Conservation (phyloP, 1,140 invertebrate genomes). For the Artemia franciscana region DNA sequence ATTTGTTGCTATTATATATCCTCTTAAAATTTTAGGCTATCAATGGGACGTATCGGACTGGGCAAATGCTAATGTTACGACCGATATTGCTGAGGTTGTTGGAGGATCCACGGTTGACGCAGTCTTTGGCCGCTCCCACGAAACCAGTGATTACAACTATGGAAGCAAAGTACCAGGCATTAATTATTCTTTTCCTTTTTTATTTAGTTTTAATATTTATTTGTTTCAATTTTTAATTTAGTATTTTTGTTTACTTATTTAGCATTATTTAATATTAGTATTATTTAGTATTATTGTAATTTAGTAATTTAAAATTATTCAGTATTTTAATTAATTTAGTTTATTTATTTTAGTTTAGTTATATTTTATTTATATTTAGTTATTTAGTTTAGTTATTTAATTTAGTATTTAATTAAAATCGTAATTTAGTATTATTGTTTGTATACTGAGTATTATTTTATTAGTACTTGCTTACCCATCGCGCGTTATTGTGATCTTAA, state of each 20-base stretch:
- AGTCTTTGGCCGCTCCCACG: conserved; percentile 63
- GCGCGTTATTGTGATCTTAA: too few species aligned
- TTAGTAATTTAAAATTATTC: too few species aligned
- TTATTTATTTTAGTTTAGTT: conserved; percentile 2
- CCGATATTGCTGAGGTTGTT: conserved; percentile 65
- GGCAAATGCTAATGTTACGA: conserved; percentile 52
- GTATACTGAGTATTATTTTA: too few species aligned
- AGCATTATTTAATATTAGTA: too few species aligned
- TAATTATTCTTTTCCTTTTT: too few species aligned
- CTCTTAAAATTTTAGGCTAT: conserved; percentile 51
- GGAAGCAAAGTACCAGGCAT: conserved; percentile 25
- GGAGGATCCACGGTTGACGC: conserved; percentile 73
- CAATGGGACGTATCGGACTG: conserved; percentile 93
- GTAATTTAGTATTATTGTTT: too few species aligned
- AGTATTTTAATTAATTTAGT: conserved; percentile 3
- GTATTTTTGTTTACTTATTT: too few species aligned
- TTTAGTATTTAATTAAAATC: not conserved
- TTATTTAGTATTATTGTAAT: too few species aligned
- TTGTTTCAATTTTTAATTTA: too few species aligned
- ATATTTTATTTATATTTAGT: not conserved
- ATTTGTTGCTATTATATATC: too few species aligned
- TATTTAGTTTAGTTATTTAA: not conserved
- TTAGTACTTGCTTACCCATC: too few species aligned
- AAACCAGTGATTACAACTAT: conserved; percentile 50
- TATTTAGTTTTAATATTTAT: too few species aligned